phyloP scores from a whole-genome alignment of 2,797 vertebrate genomes.

The Anolis apletophallus region DNA sequence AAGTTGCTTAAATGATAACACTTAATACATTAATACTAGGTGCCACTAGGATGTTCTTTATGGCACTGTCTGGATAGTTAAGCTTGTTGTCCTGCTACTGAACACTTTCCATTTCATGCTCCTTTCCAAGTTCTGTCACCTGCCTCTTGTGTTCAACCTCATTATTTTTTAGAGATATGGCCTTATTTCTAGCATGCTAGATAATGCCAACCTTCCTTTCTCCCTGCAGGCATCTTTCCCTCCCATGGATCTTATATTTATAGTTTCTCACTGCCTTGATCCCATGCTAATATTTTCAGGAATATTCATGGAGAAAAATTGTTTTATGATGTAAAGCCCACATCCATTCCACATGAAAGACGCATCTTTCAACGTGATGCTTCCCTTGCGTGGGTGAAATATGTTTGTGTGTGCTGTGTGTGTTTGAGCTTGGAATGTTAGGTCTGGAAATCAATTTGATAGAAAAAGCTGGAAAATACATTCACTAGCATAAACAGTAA shows the following conservation, averaged over 20 bases:
- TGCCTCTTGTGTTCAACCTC: constrained; percentile 28
- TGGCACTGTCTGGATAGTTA: constrained; percentile 6
- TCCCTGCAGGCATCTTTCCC: background rate
- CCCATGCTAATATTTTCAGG: background rate
- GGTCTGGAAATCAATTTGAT: too few relatives aligned
- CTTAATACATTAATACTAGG: constrained; percentile 40
- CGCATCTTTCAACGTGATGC: background rate
- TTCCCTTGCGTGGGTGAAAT: background rate
- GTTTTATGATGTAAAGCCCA: background rate
- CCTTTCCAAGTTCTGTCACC: background rate
- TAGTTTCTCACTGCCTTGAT: background rate
- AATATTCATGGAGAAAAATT: background rate
- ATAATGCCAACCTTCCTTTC: background rate
- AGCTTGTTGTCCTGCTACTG: constrained; percentile 26
- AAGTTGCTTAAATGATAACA: constrained; percentile 36
- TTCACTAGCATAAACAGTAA: too few relatives aligned
- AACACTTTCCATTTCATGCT: constrained; percentile 9
- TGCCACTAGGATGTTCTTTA: constrained; percentile 17
- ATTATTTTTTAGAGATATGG: constrained; percentile 19
- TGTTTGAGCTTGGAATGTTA: too few relatives aligned
- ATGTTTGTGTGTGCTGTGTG: too few relatives aligned
- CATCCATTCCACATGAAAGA: too few relatives aligned
- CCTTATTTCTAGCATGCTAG: constrained; percentile 9
- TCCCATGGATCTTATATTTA: background rate
- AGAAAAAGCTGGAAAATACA: too few relatives aligned